Evolutionary conservation across 2,113 vertebrate species (phyloP), one percentile per base, ranked within the genome.

Genomic region (Scomber colias): DNA sequence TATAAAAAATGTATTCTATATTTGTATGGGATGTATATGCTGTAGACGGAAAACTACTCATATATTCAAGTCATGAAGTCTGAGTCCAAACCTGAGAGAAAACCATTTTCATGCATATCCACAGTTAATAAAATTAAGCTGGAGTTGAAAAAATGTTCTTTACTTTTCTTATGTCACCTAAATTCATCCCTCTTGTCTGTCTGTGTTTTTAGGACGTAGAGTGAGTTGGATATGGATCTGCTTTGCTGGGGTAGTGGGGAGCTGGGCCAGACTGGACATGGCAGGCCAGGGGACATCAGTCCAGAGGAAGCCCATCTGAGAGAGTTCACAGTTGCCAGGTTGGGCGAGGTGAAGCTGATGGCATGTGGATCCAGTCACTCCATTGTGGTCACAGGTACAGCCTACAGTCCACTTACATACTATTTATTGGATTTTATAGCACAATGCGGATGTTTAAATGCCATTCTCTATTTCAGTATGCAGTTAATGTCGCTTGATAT

Each of bases 361-460:
- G 86, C 86, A 6, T 91, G 86, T 71, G 90, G 87, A 70, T 92
- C 89, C 50, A 88, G 78, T 71, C 91, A 90, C 70, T 84, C 84
- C 66, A 59, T 92, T 16, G 84, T 86, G 68, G 75, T 87, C 10
- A 92, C 91, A 90, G 92, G 89, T 93, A 89, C 48, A n/a, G 15
- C 53, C 60, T 14, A 17, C 51, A 27, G 16, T 62, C 5, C 4
- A 45, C 3, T 51, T 59, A 9, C 56, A 2, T 19, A 9, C 11
- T 31, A 1, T 56, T 24, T 31, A 2, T 35, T 12, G 12, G 31
- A 3, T 48, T 45, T 51, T 65, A 44, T 45, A n/a, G 1, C 11
- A n/a, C 8, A 49, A 2, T 54, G 31, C 45, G 14, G 11, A 54
- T 50, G 5, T 16, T 3, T 21, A 30, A 16, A 46, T 30, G 13